Base-by-base conservation (phyloP, 2,888 invertebrate species). In the Trichopoda pennipes region DNA sequence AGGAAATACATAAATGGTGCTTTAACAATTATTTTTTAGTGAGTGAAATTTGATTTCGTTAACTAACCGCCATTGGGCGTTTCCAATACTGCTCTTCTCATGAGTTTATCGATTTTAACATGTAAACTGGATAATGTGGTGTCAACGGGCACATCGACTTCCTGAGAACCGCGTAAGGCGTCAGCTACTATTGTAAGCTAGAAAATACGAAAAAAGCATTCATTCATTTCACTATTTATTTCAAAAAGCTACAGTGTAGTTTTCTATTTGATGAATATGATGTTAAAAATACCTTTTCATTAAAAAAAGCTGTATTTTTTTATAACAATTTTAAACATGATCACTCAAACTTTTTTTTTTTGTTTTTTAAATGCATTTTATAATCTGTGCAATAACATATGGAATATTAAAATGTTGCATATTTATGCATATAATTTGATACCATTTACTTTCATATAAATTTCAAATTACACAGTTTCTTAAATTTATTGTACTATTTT, bases 61-160 rank as follows among this genome's bases (percentile, higher is more conserved):
- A 87, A 89, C 92, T 92, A 88, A 91, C 91, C 91, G 88, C 91
- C 91, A 90, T 90, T 87, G 89, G 92, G 90, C 89, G 92, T 89
- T 84, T 88, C 87, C 89, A 89, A 82, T 84, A 89, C 87, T 84
- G 89, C 90, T 85, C 86, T 86, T 83, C 90, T 86, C 88, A 91
- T 89, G 32, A 88, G 86, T 80, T 90, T 88, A 86, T 91, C 90
- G 78, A 91, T 89, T 86, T 89, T 90, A 3, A 91, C 89, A 85
- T 91, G 90, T 73, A 91, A 86, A 84, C 89, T 90, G 60, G 91
- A 89, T 42, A 91, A 83, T 55, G 91, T 90, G 28, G 90, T 90
- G 81, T 90, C 90, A 66, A 91, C 88, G 16, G 90, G 90, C 80
- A 91, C 85, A 73, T 90, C 90, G 79, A 90, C 80, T 81, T 90